phyloP scores from a whole-genome alignment of 1,140 invertebrate genomes.

The Panonychus citri region DNA sequence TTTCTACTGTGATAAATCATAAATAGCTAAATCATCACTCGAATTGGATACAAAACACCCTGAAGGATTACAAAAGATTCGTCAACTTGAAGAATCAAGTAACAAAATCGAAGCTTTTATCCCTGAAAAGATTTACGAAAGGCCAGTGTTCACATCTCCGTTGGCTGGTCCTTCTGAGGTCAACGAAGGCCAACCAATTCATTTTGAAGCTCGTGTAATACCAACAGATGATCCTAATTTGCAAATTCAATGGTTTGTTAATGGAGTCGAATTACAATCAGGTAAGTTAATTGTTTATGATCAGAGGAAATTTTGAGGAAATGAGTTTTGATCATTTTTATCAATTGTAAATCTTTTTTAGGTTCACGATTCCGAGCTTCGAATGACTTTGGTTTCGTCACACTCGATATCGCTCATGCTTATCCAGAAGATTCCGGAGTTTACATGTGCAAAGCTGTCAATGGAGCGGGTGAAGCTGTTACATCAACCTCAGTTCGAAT shows the following conservation, averaged over 20 bases:
- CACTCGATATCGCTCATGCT: conserved; percentile 30
- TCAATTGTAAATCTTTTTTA: no score
- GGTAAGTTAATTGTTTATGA: no score
- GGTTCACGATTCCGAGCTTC: conserved; percentile 71
- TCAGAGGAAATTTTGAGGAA: no score
- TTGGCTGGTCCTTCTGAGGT: conserved; percentile 20
- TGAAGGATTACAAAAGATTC: conserved; percentile 48
- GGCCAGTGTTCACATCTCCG: neutral
- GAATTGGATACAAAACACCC: conserved; percentile 34
- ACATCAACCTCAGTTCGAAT: conserved; percentile 60
- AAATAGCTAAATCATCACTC: conserved; percentile 19
- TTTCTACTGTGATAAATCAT: neutral
- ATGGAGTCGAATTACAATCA: conserved; percentile 41
- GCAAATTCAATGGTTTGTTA: conserved; percentile 82
- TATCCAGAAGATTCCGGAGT: conserved; percentile 25
- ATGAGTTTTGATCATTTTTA: no score
- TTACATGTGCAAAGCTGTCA: conserved; percentile 26
- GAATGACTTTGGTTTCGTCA: conserved; percentile 35
- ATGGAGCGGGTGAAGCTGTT: conserved; percentile 36
- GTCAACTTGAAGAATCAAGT: conserved; percentile 7
- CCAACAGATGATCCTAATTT: conserved; percentile 85
- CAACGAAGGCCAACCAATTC: conserved; percentile 63
- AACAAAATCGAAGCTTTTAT: conserved; percentile 6
- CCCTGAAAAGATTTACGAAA: neutral
- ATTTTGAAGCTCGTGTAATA: conserved; percentile 84